Base-by-base conservation (phyloP, 2,888 invertebrate genomes). In the Dicyrtomina minuta region DNA sequence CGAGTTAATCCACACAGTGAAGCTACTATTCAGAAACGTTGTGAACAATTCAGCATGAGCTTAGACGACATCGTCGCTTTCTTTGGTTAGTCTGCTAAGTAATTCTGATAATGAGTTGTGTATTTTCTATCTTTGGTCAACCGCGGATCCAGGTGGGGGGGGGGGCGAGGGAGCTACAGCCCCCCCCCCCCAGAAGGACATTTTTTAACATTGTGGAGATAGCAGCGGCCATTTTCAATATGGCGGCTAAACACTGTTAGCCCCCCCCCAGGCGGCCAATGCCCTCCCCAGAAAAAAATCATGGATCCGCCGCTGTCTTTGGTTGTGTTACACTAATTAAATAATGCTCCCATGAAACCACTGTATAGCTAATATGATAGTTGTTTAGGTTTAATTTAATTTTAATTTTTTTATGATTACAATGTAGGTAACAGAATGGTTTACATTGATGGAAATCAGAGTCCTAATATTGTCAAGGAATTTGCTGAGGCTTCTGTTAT, bases 361-460 rank as follows among this genome's bases (percentile, higher is more conserved):
- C 20, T 12, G 8, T n/a, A 46, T 46, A n/a, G 4, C 46, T 17
- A 12, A 4, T 46, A 46, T 46, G 15, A n/a, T 6, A 17, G 4
- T 46, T 46, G 46, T 46, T n/a, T n/a, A n/a, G n/a, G n/a, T n/a
- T n/a, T n/a, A n/a, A 17, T 10, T 17, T 53, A 15, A 55, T 55
- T 55, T 22, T 20, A 55, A 22, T 24, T 20, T 17, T 20, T 8
- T 33, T 33, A 5, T 33, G 33, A 33, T 8, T 33, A 33, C 33
- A n/a, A n/a, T n/a, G n/a, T 61, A 76, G 76, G 75, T 6, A 51
- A 65, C 13, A 59, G 61, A 43, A 72, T 73, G 12, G 62, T 75
- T 65, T 72, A 71, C 46, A 76, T 78, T 43, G 78, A 78, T 71
- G 75, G 72, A 20, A 64, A 68, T 1, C 66, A 75, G 46, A 41